These are phyloP conservation scores for Myrmophylax atrothorax DNA, from an alignment of 2,113 vertebrate species.

Conservation along the genomic window DNA sequence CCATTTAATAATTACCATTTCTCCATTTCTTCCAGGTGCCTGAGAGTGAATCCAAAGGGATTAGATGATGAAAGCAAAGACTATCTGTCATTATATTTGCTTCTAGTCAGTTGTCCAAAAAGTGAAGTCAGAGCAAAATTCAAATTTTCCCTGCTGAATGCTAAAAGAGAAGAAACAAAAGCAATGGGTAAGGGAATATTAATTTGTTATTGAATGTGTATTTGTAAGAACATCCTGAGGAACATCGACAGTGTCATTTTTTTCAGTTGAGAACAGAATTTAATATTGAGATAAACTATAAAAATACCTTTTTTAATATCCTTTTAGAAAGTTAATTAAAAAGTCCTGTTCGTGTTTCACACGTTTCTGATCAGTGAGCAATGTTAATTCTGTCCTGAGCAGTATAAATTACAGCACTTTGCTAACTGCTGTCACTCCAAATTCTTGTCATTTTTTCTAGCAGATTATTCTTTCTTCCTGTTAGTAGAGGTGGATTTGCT, in stretches of 20 bases:
- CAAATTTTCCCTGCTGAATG: constrained; percentile 97
- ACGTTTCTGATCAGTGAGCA: neutral
- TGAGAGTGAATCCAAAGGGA: constrained; percentile 98
- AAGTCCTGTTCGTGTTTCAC: neutral
- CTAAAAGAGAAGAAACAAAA: constrained; percentile 98
- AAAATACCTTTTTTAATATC: neutral
- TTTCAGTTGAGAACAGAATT: neutral
- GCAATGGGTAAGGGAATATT: constrained; percentile 90
- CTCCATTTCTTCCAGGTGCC: constrained; percentile 83
- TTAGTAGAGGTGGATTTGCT: neutral
- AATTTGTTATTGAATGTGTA: neutral
- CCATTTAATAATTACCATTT: constrained; percentile 9
- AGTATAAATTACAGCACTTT: neutral
- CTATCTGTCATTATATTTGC: constrained; percentile 96
- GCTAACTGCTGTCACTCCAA: neutral
- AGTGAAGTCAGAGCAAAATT: constrained; percentile 99
- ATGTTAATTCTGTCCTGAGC: neutral
- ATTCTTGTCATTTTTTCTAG: neutral
- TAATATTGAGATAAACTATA: neutral
- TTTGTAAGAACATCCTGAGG: neutral
- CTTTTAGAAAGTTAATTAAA: neutral
- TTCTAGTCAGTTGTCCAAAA: constrained; percentile 99
- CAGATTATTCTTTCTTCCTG: neutral
- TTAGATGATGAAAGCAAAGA: constrained; percentile 99
- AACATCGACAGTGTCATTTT: neutral